phyloP scores from a whole-genome alignment of 2,797 vertebrate genomes.

The Notolepis coatsorum region DNA sequence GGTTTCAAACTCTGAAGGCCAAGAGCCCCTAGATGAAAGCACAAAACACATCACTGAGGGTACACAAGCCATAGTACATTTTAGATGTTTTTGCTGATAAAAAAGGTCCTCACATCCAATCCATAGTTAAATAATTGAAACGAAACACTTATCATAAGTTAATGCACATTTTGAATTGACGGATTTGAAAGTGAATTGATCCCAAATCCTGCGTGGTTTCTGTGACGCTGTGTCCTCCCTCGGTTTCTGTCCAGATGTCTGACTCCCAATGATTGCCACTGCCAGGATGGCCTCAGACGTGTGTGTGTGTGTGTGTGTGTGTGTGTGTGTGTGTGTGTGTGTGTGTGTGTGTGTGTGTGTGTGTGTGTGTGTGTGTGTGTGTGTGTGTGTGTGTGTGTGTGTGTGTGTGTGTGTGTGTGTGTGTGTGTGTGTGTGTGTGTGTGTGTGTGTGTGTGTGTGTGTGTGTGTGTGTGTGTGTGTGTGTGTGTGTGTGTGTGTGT shows the following conservation, averaged over 20 bases:
- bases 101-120: background rate
- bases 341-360: background rate
- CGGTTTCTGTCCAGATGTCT: background rate
- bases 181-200: slow-evolving; percentile 15
- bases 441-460: background rate
- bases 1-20: no score
- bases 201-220: background rate
- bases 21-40: no score
- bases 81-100: background rate
- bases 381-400: background rate
- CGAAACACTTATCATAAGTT: slow-evolving; percentile 20
- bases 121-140: slow-evolving; percentile 1
- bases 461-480: no score
- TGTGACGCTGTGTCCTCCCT: rapidly evolving
- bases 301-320: slow-evolving; percentile 14
- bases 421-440: background rate
- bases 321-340: background rate
- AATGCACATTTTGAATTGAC: slow-evolving; percentile 21
- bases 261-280: slow-evolving; percentile 9
- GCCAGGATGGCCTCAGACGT: slow-evolving; percentile 6
- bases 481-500: no score
- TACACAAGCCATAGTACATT: background rate
- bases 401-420: no score
- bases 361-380: slow-evolving; percentile 7
- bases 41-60: no score